phyloP scores from a whole-genome alignment of 2,888 invertebrate species.

The Sisyra terminalis region DNA sequence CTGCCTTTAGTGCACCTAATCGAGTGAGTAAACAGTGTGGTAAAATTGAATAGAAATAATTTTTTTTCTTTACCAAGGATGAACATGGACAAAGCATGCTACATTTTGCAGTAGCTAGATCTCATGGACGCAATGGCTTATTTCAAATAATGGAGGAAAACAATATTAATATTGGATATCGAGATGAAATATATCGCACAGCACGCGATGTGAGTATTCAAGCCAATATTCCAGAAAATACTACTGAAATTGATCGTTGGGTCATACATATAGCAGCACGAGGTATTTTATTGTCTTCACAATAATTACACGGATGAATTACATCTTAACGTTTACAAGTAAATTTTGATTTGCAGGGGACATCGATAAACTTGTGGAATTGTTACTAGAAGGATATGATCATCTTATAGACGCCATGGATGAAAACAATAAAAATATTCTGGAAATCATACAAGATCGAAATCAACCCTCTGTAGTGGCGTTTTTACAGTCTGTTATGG shows the following conservation, averaged over 20 bases:
- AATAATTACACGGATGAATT: conserved; percentile 22
- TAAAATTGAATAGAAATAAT: neutral
- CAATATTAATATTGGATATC: conserved; percentile 60
- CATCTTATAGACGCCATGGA: conserved; percentile 68
- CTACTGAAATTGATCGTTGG: conserved; percentile 65
- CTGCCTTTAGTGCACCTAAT: conserved; percentile 42
- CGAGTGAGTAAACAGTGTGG: conserved; percentile 29
- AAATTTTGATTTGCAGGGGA: conserved; percentile 37
- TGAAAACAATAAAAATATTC: conserved; percentile 48
- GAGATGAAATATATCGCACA: conserved; percentile 76
- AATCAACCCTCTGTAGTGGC: conserved; percentile 48
- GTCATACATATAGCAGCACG: conserved; percentile 60
- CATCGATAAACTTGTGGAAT: conserved; percentile 44
- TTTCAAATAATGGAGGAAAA: conserved; percentile 67
- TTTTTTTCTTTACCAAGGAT: conserved; percentile 35
- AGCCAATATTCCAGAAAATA: conserved; percentile 61
- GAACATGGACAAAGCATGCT: conserved; percentile 82
- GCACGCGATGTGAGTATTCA: conserved; percentile 73
- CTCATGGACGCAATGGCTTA: conserved; percentile 64
- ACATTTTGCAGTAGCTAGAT: conserved; percentile 72
- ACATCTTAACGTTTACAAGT: neutral
- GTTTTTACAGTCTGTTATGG: conserved; percentile 52
- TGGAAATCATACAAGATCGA: conserved; percentile 50
- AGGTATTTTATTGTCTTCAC: conserved; percentile 30
- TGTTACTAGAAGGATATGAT: conserved; percentile 71